Conservation (phyloP, 2,888 invertebrate genomes). For the Pollenia griseotomentosa region DNA sequence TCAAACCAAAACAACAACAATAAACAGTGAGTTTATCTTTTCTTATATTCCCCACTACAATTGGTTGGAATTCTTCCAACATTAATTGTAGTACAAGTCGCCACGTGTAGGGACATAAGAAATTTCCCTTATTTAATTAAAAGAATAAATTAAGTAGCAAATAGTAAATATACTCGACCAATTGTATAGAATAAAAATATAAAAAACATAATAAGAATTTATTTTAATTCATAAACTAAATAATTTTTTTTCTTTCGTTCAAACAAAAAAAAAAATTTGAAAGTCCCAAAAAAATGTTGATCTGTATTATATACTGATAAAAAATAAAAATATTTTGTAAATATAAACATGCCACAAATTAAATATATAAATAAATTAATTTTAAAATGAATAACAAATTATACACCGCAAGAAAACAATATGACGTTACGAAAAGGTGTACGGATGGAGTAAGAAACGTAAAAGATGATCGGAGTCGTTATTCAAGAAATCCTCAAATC, state of each 20-base stretch:
- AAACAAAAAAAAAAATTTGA: neutral
- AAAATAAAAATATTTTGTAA: slow-evolving; percentile 5
- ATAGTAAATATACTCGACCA: slow-evolving; percentile 66
- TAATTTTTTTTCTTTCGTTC: too few relatives aligned
- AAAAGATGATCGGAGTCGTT: neutral
- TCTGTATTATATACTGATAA: slow-evolving; percentile 7
- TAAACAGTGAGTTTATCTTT: too few relatives aligned
- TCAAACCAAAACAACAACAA: too few relatives aligned
- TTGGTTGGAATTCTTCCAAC: too few relatives aligned
- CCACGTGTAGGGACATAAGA: neutral
- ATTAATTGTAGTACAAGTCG: too few relatives aligned
- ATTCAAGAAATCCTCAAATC: neutral
- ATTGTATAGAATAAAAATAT: slow-evolving; percentile 69
- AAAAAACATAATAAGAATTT: slow-evolving; percentile 16
- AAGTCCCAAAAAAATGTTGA: neutral
- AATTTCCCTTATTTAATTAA: neutral
- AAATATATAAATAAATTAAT: neutral
- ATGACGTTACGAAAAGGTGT: neutral
- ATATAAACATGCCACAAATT: neutral
- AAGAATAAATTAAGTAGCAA: slow-evolving; percentile 25
- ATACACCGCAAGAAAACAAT: slow-evolving; percentile 28
- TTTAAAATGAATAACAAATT: neutral
- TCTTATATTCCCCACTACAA: too few relatives aligned
- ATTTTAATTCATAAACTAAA: slow-evolving; percentile 19
- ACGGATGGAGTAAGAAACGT: neutral